Evolutionary conservation across 2,888 invertebrate genomes (phyloP), one percentile per base, ranked within the genome.

Genomic region (Frankliniella fusca): DNA sequence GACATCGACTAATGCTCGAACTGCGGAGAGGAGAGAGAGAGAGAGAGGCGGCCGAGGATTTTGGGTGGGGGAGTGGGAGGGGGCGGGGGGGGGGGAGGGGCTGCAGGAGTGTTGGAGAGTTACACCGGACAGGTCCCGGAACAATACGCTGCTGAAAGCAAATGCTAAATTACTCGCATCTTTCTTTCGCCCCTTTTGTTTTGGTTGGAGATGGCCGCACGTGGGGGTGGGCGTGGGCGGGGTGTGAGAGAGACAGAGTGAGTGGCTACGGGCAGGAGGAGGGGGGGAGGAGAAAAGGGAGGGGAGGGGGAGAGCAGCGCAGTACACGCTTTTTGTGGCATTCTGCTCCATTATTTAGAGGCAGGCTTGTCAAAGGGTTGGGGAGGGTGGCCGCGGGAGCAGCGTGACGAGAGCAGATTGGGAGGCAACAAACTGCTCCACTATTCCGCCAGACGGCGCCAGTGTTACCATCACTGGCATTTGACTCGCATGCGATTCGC

Each of bases 141-240:
- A 76, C 70, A 76, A 76, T 76, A 23, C 70, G 70, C 27, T 12
- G 70, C 27, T 76, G 70, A 76, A 76, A 76, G 70, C 70, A 23
- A 76, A 76, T 76, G 70, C 70, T 76, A 76, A 76, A 76, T 76
- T 76, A 76, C 27, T 23, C 70, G 70, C 70, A 76, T 76, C 27
- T 76, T 76, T 76, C 70, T 76, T 76, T 76, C 27, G 23, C 70
- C 23, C 70, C 23, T 27, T 76, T 76, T 76, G 70, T 76, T 76
- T 76, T 27, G 54, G 70, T 76, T 76, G 27, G 70, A 76, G 70
- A 23, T 76, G 70, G 70, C 23, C 0, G 23, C 9, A 1, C 27
- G 70, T 23, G 3, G 15, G 2, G n/a, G 70, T n/a, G 20, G 7
- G 23, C 27, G 50, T 9, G 70, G 7, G 23, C 23, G 70, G 70